phyloP scores from a whole-genome alignment of 2,113 vertebrate genomes.

The Uria aalge region DNA sequence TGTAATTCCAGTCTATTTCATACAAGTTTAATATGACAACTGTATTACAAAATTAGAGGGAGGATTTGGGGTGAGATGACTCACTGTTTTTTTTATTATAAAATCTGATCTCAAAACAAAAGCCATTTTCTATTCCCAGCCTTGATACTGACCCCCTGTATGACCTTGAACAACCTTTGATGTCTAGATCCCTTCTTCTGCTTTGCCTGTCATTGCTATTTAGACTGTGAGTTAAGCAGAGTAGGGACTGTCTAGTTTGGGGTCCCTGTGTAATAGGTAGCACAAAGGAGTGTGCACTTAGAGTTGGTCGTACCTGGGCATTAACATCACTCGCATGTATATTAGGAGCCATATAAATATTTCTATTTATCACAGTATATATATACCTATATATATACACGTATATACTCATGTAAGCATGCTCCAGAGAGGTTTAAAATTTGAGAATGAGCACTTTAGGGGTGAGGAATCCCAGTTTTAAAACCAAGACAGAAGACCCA shows the following conservation, averaged over 20 bases:
- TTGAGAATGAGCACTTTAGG: not conserved
- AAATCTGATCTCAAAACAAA: constrained; percentile 15
- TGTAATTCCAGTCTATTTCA: constrained; percentile 66
- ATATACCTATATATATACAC: not conserved
- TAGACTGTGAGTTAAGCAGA: not conserved
- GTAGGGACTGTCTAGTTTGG: not conserved
- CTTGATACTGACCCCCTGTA: not conserved
- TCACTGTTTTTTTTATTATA: not conserved
- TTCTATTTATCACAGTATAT: not conserved
- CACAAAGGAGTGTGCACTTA: not conserved
- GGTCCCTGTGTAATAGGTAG: not conserved
- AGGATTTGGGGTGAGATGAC: constrained; percentile 39
- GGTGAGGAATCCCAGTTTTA: not conserved
- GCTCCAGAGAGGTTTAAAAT: not conserved
- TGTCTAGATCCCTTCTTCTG: not conserved
- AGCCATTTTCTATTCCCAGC: not conserved
- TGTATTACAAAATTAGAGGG: constrained; percentile 64
- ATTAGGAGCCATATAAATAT: not conserved
- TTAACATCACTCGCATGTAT: not conserved
- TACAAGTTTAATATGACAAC: constrained; percentile 65
- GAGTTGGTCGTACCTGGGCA: not conserved
- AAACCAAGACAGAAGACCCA: not conserved
- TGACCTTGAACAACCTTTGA: constrained; percentile 35
- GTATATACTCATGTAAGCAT: not conserved
- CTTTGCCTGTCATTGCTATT: not conserved